These are phyloP conservation scores for Zaprionus bogoriensis DNA, from an alignment of 2,888 invertebrate genomes.

Conservation along the genomic window DNA sequence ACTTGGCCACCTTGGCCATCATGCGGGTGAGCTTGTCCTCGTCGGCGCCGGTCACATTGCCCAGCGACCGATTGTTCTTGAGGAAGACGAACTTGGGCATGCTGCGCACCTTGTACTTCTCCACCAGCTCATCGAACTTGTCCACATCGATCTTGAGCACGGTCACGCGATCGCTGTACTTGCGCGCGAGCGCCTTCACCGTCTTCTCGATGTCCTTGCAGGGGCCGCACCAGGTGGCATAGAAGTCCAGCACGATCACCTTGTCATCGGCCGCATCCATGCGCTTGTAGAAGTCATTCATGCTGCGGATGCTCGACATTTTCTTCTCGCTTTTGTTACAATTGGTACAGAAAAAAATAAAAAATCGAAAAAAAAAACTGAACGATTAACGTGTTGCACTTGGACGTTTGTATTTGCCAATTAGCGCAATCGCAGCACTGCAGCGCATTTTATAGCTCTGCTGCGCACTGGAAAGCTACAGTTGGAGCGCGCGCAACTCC, in stretches of 20 bases:
- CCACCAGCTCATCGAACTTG: conserved; percentile 47
- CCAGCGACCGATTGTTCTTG: conserved; percentile 47
- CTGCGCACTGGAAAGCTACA: not conserved
- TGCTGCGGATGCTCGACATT: conserved; percentile 47
- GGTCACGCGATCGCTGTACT: conserved; percentile 45
- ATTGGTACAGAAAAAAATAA: too few relatives aligned
- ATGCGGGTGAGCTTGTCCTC: conserved; percentile 52
- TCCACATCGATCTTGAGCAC: conserved; percentile 59
- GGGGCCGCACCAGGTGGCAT: conserved; percentile 64
- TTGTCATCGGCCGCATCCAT: conserved; percentile 49
- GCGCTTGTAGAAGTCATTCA: conserved; percentile 57
- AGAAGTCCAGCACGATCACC: conserved; percentile 60
- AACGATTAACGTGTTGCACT: too few relatives aligned
- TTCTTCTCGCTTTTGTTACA: not conserved
- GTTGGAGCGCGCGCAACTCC: conserved; percentile 14
- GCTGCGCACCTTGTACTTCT: conserved; percentile 49
- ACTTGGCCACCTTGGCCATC: conserved; percentile 57
- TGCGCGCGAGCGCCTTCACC: conserved; percentile 46
- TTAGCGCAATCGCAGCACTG: not conserved
- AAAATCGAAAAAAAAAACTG: too few relatives aligned
- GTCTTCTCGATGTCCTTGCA: conserved; percentile 56
- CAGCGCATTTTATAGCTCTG: conserved; percentile 1
- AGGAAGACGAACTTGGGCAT: conserved; percentile 73
- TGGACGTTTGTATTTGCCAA: not conserved
- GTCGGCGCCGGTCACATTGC: conserved; percentile 65